Evolutionary conservation across 2,113 vertebrate genomes (phyloP), one percentile per base, ranked within the genome.

Genomic region (Egretta garzetta): DNA sequence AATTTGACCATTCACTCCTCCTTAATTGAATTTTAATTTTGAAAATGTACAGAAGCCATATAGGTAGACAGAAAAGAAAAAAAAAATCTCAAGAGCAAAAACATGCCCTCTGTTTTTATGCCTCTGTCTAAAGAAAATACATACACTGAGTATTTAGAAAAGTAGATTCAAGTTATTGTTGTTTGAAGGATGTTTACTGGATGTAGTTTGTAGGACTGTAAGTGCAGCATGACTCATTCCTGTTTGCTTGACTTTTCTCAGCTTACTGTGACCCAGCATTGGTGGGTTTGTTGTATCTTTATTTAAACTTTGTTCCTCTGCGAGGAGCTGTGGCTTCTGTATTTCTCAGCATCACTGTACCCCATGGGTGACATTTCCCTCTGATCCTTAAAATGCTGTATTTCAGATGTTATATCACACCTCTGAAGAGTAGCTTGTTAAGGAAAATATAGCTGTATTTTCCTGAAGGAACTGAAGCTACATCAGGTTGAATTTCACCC

Each of bases 341-440:
- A n/a, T 93, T 93, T 91, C 83, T 93, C 70, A 93, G 62, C 56
- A 72, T 82, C 53, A 43, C 30, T 37, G 49, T 88, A 72, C 75
- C 67, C 88, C 39, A 76, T 49, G 68, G 76, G 56, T 84, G 68
- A 91, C 76, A 91, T 91, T 91, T 95, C 53, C 77, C 73, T 91
- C 89, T 96, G 88, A 94, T 92, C 88, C 80, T 96, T 95, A 93
- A 92, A 96, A 86, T 93, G 76, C 12, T 86, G 6, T 59, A 71
- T 93, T 95, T 97, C 80, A 92, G 76, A 84, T 91, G 49, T 92
- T 96, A 81, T 80, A 88, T 66, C 75, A 60, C 79, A 95, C 52
- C 80, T 96, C 88, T 63, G 49, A 89, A 71, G 76, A 84, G 35
- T 33, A 79, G 53, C 73, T 89, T 84, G 68, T 55, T 92, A 72